phyloP scores from a whole-genome alignment of 1,140 invertebrate genomes.

The Lepidurus apus region DNA sequence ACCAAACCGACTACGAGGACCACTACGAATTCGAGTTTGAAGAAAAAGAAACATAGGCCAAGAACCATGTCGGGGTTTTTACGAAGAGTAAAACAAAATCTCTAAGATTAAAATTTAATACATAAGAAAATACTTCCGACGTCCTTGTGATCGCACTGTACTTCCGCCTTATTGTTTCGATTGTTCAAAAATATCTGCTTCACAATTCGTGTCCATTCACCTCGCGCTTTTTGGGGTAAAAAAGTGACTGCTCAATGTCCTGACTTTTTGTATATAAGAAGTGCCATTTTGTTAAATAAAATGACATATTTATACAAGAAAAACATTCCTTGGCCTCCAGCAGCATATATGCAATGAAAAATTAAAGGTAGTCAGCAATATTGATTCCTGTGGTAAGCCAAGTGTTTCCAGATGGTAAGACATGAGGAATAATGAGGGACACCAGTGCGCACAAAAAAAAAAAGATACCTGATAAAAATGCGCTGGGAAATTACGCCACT shows the following conservation, averaged over 20 bases:
- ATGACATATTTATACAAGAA: background rate
- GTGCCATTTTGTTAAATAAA: slow-evolving; percentile 17
- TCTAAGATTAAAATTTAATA: background rate
- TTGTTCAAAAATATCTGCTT: background rate
- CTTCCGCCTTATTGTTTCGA: background rate
- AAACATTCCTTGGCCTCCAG: too few relatives aligned
- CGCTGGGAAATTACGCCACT: too few relatives aligned
- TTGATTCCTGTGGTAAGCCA: background rate
- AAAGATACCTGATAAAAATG: too few relatives aligned
- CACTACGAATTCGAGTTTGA: background rate
- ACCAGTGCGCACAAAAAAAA: too few relatives aligned
- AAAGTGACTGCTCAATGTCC: background rate
- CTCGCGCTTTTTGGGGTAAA: background rate
- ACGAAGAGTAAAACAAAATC: background rate
- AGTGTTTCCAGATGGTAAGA: too few relatives aligned
- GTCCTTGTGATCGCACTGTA: background rate
- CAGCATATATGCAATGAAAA: background rate
- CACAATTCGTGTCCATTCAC: background rate
- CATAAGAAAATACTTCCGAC: background rate
- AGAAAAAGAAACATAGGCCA: too few relatives aligned
- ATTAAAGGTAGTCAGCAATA: background rate
- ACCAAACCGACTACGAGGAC: background rate
- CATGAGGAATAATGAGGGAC: too few relatives aligned
- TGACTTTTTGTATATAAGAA: background rate
- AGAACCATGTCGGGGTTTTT: background rate